Percentiles rank a stretch among this genome's conserved stretches.
phyloP scores from a whole-genome alignment of 23 tunicate species.

The Ciona savignyi region DNA sequence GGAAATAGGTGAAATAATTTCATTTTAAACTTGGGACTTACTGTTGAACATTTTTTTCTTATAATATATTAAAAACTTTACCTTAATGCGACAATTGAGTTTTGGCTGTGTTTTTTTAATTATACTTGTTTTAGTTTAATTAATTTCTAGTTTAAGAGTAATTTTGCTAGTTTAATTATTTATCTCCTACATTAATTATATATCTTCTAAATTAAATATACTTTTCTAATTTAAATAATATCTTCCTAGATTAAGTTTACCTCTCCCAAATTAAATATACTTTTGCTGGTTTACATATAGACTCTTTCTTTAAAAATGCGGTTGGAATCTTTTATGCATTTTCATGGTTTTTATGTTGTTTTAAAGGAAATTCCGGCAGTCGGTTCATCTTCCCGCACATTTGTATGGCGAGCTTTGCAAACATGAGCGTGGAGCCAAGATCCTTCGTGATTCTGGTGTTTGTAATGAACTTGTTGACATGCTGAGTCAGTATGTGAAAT shows the following conservation, averaged over 20 bases:
- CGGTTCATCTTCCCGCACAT: conserved; percentile 82
- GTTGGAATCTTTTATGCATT: neutral
- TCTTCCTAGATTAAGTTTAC: too few species aligned
- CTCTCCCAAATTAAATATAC: too few species aligned
- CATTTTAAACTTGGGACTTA: neutral
- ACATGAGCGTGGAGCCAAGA: conserved; percentile 38
- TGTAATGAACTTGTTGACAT: conserved; percentile 22
- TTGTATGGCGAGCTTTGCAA: conserved; percentile 83
- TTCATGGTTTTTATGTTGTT: neutral
- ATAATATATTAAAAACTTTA: too few species aligned
- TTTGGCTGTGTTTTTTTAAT: too few species aligned
- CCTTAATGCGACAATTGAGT: neutral
- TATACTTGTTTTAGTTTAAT: too few species aligned
- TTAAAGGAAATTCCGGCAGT: conserved; percentile 41
- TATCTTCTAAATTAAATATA: neutral
- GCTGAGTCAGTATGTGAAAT: conserved; percentile 2
- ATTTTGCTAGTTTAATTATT: too few species aligned
- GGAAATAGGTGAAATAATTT: conserved; percentile 39
- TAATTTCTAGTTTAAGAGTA: too few species aligned
- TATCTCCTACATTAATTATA: too few species aligned
- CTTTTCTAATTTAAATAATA: too few species aligned
- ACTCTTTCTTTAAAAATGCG: too few species aligned
- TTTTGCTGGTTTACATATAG: too few species aligned
- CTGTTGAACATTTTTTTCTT: neutral
- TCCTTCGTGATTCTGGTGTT: conserved; percentile 29